phyloP scores from a whole-genome alignment of 2,888 invertebrate genomes.

The Pachymerium ferrugineum region DNA sequence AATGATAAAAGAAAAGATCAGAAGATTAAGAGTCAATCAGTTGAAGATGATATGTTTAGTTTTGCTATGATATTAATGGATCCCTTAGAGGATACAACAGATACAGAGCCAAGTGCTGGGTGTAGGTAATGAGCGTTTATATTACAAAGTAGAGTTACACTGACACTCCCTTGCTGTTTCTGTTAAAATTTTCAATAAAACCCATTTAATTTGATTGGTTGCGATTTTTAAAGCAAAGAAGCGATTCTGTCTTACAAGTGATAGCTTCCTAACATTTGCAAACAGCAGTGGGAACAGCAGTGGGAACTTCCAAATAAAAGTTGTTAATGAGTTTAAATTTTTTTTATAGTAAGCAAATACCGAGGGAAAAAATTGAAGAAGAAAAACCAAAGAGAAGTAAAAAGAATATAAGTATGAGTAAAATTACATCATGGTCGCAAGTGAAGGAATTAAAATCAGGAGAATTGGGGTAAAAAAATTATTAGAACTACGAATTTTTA shows the following conservation, averaged over 20 bases:
- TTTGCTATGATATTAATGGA: not conserved
- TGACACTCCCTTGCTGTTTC: too few relatives aligned
- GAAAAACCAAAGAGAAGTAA: not conserved
- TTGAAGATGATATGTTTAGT: not conserved
- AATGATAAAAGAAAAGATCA: not conserved
- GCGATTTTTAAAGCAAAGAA: too few relatives aligned
- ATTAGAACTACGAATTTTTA: not conserved
- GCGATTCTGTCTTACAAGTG: too few relatives aligned
- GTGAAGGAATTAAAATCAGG: not conserved
- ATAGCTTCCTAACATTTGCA: too few relatives aligned
- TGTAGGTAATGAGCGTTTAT: too few relatives aligned
- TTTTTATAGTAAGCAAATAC: not conserved
- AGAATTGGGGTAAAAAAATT: not conserved
- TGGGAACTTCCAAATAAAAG: too few relatives aligned
- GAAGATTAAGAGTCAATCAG: not conserved
- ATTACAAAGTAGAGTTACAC: too few relatives aligned
- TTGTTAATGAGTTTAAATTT: too few relatives aligned
- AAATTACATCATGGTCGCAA: not conserved
- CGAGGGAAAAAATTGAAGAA: not conserved
- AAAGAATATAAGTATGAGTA: not conserved
- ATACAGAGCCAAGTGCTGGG: not conserved
- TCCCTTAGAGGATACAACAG: not conserved
- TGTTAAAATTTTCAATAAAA: too few relatives aligned
- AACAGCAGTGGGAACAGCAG: too few relatives aligned
- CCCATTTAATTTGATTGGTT: too few relatives aligned